Evolutionary conservation across 2,888 invertebrate genomes (phyloP).

Genomic region (Diarsia rubi): DNA sequence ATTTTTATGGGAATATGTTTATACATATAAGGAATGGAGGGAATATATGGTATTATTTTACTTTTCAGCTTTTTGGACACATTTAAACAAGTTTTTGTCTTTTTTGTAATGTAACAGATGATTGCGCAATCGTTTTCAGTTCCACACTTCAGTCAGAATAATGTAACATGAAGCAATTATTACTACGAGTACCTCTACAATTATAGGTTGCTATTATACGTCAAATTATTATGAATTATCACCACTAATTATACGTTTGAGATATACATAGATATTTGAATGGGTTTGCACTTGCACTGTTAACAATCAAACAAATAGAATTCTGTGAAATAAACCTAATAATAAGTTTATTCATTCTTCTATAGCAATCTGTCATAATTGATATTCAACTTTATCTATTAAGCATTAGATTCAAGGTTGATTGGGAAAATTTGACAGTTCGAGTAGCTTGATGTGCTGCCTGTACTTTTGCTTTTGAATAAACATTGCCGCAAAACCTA

Average conservation of each 20-base stretch:
- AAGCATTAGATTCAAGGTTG: too few relatives aligned
- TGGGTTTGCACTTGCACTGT: slow-evolving; percentile 10
- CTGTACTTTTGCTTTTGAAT: not conserved
- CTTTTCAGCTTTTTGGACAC: not conserved
- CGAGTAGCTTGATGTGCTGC: too few relatives aligned
- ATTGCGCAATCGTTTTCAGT: not conserved
- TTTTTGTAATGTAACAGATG: not conserved
- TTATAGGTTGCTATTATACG: slow-evolving; percentile 4
- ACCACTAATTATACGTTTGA: not conserved
- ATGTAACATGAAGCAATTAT: slow-evolving; percentile 15
- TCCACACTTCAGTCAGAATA: slow-evolving; percentile 14
- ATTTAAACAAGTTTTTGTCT: too few relatives aligned
- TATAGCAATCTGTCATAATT: too few relatives aligned
- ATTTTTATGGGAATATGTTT: not conserved
- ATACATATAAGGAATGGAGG: too few relatives aligned
- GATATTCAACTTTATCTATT: too few relatives aligned
- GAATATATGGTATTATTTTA: not conserved
- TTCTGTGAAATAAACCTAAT: not conserved
- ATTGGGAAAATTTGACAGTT: too few relatives aligned
- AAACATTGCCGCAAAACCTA: not conserved
- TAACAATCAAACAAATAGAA: slow-evolving; percentile 1
- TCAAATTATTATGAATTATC: slow-evolving; percentile 25
- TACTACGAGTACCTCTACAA: slow-evolving; percentile 24
- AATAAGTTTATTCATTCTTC: not conserved
- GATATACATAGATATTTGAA: slow-evolving; percentile 2